Conservation (phyloP, 1,140 invertebrate genomes). For the Hyposmocoma kahamanoa region DNA sequence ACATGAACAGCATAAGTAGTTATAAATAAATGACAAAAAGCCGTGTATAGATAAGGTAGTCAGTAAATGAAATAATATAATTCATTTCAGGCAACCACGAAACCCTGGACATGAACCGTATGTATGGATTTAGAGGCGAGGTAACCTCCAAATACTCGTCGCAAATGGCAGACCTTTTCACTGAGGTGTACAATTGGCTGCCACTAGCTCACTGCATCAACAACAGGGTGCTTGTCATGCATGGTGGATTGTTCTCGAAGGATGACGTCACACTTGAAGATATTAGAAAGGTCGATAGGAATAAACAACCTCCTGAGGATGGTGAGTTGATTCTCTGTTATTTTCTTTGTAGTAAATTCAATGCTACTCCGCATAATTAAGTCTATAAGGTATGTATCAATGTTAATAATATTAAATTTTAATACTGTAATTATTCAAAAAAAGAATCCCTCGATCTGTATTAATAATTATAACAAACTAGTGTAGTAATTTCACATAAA, state of each 20-base stretch:
- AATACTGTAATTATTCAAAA: too few species aligned
- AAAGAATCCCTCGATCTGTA: too few species aligned
- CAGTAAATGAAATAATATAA: not conserved
- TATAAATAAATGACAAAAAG: not conserved
- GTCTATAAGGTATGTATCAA: too few species aligned
- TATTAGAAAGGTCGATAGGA: slow-evolving; percentile 90
- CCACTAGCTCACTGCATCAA: slow-evolving; percentile 98
- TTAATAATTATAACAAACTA: too few species aligned
- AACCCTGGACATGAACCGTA: slow-evolving; percentile 98
- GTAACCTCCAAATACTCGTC: slow-evolving; percentile 95
- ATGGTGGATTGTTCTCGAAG: slow-evolving; percentile 93
- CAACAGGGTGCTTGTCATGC: slow-evolving; percentile 92
- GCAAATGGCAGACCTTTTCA: slow-evolving; percentile 97
- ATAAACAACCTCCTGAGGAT: slow-evolving; percentile 97
- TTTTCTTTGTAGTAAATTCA: too few species aligned
- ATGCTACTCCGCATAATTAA: too few species aligned
- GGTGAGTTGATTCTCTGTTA: slow-evolving; percentile 69
- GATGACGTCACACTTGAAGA: slow-evolving; percentile 95
- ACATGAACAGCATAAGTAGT: not conserved
- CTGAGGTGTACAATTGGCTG: slow-evolving; percentile 98
- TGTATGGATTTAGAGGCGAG: slow-evolving; percentile 98
- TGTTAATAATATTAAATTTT: too few species aligned
- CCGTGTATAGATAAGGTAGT: not conserved
- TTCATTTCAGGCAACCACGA: slow-evolving; percentile 97
- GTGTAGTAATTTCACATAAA: too few species aligned